Base-by-base conservation (phyloP, 2,888 invertebrate genomes). In the Crocallis elinguaria region DNA sequence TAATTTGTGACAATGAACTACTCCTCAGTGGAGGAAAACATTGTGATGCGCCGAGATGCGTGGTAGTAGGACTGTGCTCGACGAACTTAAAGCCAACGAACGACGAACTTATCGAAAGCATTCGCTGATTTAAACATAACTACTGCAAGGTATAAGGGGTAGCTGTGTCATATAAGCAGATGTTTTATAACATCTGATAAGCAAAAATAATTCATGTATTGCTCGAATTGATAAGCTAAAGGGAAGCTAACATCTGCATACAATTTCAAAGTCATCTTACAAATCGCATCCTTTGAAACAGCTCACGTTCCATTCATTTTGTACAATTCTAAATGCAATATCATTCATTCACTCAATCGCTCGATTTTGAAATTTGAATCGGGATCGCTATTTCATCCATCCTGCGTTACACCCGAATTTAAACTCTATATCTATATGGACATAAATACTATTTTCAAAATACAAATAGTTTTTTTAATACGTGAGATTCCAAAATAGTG, bases 281-380 rank as follows among this genome's bases (percentile, higher is more conserved):
- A 62, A 64, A 60, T 60, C 56, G 43, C 49, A 55, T 53, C 49
- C 57, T 57, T 57, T 51, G 12, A 33, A n/a, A 57, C 36, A 39
- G 30, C 42, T 43, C 43, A 38, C 50, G 52, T 60, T 64, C 57
- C 57, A 41, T 58, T 11, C 53, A 61, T 41, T 61, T 64, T 60
- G 65, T 58, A 63, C 62, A 73, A 71, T 71, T 67, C 61, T 69
- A 69, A 70, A 66, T 62, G 59, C 61, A 53, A 59, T 57, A 58
- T 58, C 87, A 75, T 75, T 85, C 80, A 32, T 39, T 39, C 35
- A 49, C 35, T 54, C 50, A 59, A 73, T 69, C 73, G 82, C 84
- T 80, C 73, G 75, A 79, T 73, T 77, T 80, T 77, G 61, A 65
- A 77, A 80, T 82, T 77, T 67, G 75, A 81, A 85, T 83, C 14